phyloP scores from a whole-genome alignment of 2,113 vertebrate genomes.

The Crotalus horridus region DNA sequence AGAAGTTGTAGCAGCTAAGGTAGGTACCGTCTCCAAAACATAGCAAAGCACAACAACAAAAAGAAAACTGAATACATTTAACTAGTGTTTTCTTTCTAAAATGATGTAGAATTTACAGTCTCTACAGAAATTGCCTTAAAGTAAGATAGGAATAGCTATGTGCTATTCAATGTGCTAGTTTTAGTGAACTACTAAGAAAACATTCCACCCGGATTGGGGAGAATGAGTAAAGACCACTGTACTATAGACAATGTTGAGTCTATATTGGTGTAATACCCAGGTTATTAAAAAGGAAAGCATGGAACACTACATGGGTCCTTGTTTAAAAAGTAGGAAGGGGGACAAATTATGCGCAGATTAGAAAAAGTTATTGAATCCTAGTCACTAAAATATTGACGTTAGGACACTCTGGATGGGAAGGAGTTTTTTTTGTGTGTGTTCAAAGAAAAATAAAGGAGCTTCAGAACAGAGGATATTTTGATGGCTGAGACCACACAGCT shows the following conservation, averaged over 20 bases:
- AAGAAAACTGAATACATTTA: not conserved
- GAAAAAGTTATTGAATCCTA: not conserved
- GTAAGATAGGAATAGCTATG: not conserved
- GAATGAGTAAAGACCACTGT: not conserved
- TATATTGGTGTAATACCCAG: not conserved
- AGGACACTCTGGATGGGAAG: not conserved
- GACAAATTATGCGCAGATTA: not conserved
- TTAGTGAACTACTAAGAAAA: not conserved
- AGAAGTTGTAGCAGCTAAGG: constrained; percentile 51
- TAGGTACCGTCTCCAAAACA: constrained; percentile 3
- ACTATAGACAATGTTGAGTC: not conserved
- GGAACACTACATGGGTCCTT: not conserved
- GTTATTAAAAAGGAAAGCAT: not conserved
- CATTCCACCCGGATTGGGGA: not conserved
- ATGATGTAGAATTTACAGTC: not conserved
- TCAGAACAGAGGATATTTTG: constrained; percentile 6
- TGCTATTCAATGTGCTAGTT: not conserved
- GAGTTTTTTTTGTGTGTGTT: not conserved
- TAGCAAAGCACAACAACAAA: not conserved
- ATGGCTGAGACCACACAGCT: not conserved
- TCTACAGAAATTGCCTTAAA: not conserved
- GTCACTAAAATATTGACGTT: not conserved
- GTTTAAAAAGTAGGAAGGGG: not conserved
- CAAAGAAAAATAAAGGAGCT: constrained; percentile 6
- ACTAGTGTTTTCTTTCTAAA: not conserved